These are phyloP conservation scores for Cettia cetti DNA, from an alignment of 2,113 vertebrate genomes.

Conservation along the genomic window DNA sequence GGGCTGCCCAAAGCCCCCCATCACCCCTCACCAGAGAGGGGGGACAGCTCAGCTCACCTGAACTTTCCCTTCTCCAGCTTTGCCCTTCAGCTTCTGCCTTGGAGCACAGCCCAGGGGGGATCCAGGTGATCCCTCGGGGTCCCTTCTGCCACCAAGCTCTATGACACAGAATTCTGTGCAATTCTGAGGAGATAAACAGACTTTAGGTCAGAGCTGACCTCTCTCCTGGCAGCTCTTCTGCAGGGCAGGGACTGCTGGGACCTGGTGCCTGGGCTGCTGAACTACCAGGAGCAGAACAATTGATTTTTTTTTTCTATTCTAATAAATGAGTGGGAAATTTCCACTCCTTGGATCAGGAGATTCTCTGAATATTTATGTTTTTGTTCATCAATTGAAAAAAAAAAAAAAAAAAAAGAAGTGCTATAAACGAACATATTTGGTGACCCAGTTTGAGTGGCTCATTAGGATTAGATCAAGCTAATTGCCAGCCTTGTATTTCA, in stretches of 20 bases:
- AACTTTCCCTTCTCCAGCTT: background rate
- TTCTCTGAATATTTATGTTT: background rate
- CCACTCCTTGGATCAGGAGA: background rate
- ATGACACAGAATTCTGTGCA: accelerated
- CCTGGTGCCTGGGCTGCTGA: background rate
- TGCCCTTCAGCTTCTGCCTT: background rate
- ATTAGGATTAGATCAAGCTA: conserved; percentile 64
- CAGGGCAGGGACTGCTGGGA: background rate
- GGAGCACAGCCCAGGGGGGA: accelerated
- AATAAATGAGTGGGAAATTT: background rate
- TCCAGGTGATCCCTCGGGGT: background rate
- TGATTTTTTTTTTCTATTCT: background rate
- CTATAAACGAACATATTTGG: conserved; percentile 36
- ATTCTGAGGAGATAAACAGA: background rate
- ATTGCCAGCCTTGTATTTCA: conserved; percentile 71
- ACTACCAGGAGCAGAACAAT: background rate
- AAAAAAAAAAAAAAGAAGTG: background rate
- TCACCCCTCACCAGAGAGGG: accelerated
- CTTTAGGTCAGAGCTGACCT: background rate
- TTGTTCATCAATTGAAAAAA: background rate
- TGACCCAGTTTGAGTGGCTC: conserved; percentile 53
- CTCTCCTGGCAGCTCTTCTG: background rate
- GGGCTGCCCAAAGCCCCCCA: background rate
- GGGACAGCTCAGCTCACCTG: background rate
- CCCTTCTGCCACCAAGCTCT: background rate